A percentile compares a stretch with the other conserved stretches of the same genome.
These are phyloP conservation scores for Bursaphelenchus okinawaensis DNA, from an alignment of 2,888 invertebrate species.

Conservation along the genomic window DNA sequence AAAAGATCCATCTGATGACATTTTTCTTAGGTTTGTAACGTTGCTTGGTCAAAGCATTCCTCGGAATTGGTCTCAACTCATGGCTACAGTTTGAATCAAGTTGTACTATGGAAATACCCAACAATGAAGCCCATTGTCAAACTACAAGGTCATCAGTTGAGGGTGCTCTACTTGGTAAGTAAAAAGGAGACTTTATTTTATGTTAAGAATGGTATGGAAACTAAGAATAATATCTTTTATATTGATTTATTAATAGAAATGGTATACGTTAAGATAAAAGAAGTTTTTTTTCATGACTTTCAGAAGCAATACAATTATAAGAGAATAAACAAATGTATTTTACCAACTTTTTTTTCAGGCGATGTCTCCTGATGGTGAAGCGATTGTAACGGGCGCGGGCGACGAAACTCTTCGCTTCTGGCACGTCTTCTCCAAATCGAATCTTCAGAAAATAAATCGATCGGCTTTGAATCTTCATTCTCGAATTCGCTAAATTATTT, in stretches of 20 bases:
- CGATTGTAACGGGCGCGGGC: slow-evolving; percentile 96
- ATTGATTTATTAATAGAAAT: no score
- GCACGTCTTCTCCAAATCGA: slow-evolving; percentile 43
- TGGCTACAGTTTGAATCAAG: slow-evolving; percentile 97
- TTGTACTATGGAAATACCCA: slow-evolving; percentile 97
- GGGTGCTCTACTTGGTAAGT: slow-evolving; percentile 76
- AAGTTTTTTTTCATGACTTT: no score
- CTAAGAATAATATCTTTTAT: no score
- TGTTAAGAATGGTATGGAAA: no score
- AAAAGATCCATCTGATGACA: no score
- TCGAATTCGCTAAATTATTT: slow-evolving; percentile 21
- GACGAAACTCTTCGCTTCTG: slow-evolving; percentile 93
- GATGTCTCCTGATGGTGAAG: slow-evolving; percentile 93
- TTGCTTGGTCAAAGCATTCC: slow-evolving; percentile 97
- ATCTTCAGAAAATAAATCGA: slow-evolving; percentile 26
- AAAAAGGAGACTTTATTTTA: neutral
- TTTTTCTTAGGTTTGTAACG: slow-evolving; percentile 77
- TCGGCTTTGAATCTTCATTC: slow-evolving; percentile 31
- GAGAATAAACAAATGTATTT: no score
- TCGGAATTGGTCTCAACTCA: slow-evolving; percentile 93
- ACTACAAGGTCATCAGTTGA: slow-evolving; percentile 88
- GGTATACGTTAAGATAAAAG: no score
- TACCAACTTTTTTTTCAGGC: slow-evolving; percentile 63
- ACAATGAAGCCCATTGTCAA: slow-evolving; percentile 92
- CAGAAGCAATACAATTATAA: no score